Evolutionary conservation across 2,888 invertebrate species (phyloP), one percentile per base, ranked within the genome.

Genomic region (Agrotis segetum): DNA sequence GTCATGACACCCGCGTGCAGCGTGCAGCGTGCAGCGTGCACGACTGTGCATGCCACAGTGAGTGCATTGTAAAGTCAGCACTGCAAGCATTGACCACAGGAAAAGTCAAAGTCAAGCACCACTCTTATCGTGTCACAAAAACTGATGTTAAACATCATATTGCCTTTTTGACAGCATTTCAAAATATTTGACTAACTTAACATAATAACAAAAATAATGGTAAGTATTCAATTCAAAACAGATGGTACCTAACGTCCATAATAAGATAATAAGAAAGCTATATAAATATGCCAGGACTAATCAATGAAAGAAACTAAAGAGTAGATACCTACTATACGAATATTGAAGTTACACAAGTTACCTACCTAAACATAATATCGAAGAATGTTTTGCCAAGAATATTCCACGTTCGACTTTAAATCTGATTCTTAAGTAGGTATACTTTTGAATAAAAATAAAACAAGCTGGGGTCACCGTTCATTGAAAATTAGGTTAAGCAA

Each of bases 1-100:
- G 91, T 90, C 92, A 92, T 71, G 74, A 72, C 79, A 82, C 75
- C 73, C 66, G 29, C 53, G 19, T 29, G 19, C 21, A 29, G 63
- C 47, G 34, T 21, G 56, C 72, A 66, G 29, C 53, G 19, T 29
- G 19, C 21, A 29, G 63, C 47, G 34, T 21, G 56, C 72, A 24
- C 60, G 19, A 69, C 74, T 78, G 81, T 81, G 56, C 61, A 71
- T 56, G 72, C 40, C 63, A 61, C 65, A 74, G 65, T 74, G 77
- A 82, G 69, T 74, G 79, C 78, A 79, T 67, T 77, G 34, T 85
- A 84, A 81, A 76, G 75, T 84, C 76, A 81, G 63, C 59, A 44
- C 6, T 24, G 46, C 53, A 58, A 76, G 46, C 17, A 58, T 13
- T 6, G 44, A 24, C 61, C 47, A 44, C 53, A 46, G 65, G 6